Conservation (phyloP, 2,888 invertebrate species). For the Himalopsyche japonica region DNA sequence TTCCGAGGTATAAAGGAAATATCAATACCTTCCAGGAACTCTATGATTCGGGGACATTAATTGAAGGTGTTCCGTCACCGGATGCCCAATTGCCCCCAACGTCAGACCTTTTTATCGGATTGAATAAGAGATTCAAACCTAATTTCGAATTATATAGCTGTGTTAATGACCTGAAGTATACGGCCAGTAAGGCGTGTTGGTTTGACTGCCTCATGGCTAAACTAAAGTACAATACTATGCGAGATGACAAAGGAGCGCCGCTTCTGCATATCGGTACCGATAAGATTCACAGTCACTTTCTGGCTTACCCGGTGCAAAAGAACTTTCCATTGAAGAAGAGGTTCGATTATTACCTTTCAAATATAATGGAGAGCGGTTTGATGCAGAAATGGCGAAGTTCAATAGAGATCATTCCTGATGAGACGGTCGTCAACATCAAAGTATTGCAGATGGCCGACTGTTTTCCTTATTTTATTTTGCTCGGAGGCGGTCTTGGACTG, state of each 20-base stretch:
- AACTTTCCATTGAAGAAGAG: slow-evolving; percentile 49
- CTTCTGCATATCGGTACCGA: slow-evolving; percentile 53
- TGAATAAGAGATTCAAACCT: slow-evolving; percentile 50
- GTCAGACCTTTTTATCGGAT: slow-evolving; percentile 48
- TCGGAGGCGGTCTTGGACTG: background rate
- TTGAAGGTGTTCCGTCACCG: slow-evolving; percentile 55
- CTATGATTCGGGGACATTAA: slow-evolving; percentile 50
- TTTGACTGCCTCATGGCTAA: slow-evolving; percentile 53
- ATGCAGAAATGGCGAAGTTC: slow-evolving; percentile 50
- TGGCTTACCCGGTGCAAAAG: slow-evolving; percentile 49
- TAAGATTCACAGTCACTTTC: slow-evolving; percentile 53
- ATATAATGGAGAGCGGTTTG: slow-evolving; percentile 52
- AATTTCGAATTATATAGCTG: slow-evolving; percentile 48
- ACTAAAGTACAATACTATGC: slow-evolving; percentile 48
- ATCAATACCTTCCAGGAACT: slow-evolving; percentile 55
- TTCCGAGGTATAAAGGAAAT: slow-evolving; percentile 52
- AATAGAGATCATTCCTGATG: background rate
- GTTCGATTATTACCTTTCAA: slow-evolving; percentile 48
- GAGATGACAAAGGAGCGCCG: slow-evolving; percentile 52
- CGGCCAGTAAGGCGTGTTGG: slow-evolving; percentile 51
- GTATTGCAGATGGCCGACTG: background rate
- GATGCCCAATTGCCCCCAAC: slow-evolving; percentile 52
- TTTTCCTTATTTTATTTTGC: background rate
- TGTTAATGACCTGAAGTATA: slow-evolving; percentile 47
- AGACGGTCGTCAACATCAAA: slow-evolving; percentile 1